These are phyloP conservation scores for Fabriciana adippe DNA, from an alignment of 2,888 invertebrate species.

Conservation along the genomic window DNA sequence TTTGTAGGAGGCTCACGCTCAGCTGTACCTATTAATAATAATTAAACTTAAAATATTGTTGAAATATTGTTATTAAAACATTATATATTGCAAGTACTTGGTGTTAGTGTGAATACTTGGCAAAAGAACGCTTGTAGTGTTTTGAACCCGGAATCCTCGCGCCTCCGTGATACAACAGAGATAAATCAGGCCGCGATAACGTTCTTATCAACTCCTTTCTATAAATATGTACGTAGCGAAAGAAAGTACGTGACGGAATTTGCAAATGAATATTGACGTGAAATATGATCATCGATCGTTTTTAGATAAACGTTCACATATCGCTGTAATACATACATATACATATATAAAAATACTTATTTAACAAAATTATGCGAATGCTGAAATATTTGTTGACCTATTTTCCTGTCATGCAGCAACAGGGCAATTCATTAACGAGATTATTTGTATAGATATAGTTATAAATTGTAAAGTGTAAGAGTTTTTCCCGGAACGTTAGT, in stretches of 20 bases:
- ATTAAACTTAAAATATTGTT: neutral
- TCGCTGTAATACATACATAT: neutral
- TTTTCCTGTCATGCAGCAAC: too few species aligned
- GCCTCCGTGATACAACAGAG: slow-evolving; percentile 1
- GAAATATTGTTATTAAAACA: neutral
- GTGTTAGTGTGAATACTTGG: neutral
- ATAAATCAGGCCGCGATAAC: slow-evolving; percentile 18
- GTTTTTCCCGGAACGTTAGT: too few species aligned
- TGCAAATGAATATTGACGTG: slow-evolving; percentile 22
- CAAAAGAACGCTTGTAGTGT: slow-evolving; percentile 10
- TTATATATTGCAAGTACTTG: neutral
- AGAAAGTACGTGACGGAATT: slow-evolving; percentile 21
- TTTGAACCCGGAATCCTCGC: slow-evolving; percentile 29
- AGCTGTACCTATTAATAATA: too few species aligned
- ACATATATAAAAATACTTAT: too few species aligned
- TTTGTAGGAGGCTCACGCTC: too few species aligned
- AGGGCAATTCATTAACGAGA: too few species aligned
- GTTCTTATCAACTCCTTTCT: slow-evolving; percentile 7
- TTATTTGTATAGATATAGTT: too few species aligned
- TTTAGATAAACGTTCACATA: neutral
- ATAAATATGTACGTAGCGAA: slow-evolving; percentile 4
- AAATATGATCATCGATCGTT: slow-evolving; percentile 8
- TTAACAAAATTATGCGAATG: too few species aligned
- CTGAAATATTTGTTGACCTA: too few species aligned
- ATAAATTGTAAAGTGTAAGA: too few species aligned